Conservation (phyloP, 2,888 invertebrate genomes). For the Tetrapedia diversipes region DNA sequence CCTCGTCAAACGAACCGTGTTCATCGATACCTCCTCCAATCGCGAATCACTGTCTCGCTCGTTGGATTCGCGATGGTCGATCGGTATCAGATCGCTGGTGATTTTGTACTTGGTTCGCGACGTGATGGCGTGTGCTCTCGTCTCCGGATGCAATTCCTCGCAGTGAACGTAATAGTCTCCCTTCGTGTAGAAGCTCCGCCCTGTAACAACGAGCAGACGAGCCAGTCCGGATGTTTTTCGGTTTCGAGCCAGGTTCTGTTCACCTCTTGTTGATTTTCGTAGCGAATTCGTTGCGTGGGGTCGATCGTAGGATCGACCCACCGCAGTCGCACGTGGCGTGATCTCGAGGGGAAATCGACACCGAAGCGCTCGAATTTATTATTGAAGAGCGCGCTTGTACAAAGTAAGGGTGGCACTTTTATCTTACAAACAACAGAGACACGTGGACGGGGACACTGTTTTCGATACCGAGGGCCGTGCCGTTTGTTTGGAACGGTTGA, state of each 20-base stretch:
- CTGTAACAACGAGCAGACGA: conserved; percentile 18
- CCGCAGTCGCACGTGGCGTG: not conserved
- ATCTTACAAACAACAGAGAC: conserved; percentile 25
- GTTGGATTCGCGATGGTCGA: too few relatives aligned
- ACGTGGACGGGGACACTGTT: not conserved
- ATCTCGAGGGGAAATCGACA: conserved; percentile 3
- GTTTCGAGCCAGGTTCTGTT: too few relatives aligned
- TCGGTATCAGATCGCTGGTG: not conserved
- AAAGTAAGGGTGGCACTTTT: not conserved
- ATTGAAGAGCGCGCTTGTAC: not conserved
- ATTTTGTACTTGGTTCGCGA: conserved; percentile 64
- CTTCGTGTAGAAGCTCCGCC: conserved; percentile 58
- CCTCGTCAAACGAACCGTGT: not conserved
- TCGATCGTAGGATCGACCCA: not conserved
- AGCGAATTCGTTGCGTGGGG: not conserved
- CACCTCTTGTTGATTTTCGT: too few relatives aligned
- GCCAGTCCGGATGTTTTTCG: conserved; percentile 5
- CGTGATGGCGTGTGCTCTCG: conserved; percentile 9
- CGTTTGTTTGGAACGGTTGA: conserved; percentile 21
- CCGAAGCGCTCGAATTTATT: not conserved
- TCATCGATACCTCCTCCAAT: too few relatives aligned
- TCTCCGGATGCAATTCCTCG: conserved; percentile 62
- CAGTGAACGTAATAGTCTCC: conserved; percentile 71
- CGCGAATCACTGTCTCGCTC: too few relatives aligned
- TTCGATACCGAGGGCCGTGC: not conserved